Base-by-base conservation (phyloP, 2,888 invertebrate genomes). In the Polydrusus tereticollis region DNA sequence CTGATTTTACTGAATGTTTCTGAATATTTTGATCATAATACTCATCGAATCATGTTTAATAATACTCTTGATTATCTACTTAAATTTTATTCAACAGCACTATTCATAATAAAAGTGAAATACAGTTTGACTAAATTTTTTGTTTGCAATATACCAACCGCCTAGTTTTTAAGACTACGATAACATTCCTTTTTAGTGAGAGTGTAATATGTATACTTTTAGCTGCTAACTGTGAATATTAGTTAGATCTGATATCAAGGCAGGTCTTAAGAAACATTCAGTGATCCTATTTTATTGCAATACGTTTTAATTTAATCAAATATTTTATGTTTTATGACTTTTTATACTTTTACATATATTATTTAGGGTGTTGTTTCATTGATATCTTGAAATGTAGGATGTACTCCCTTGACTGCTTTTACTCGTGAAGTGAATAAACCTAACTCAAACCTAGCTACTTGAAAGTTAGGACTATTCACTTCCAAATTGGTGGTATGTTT, bases 101-200 rank as follows among this genome's bases (percentile, higher is more conserved):
- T 1, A 29, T 26, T 55, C 21, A 47, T n/a, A n/a, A n/a, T n/a
- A n/a, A n/a, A n/a, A n/a, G n/a, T n/a, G n/a, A n/a, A n/a, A n/a
- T n/a, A n/a, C n/a, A n/a, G n/a, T n/a, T n/a, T n/a, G n/a, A n/a
- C n/a, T n/a, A n/a, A n/a, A n/a, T n/a, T n/a, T 47, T 43, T 45
- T 67, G 45, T 36, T 52, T 58, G 60, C 33, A 33, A 45, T 14
- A 41, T 55, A 45, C 58, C 12, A 21, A 63, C 16, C 55, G 16
- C 50, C 14, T 65, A 69, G 62, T 52, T 55, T 68, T 45, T 69
- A 70, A 70, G 69, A 65, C 45, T 66, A 57, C 68, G 64, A 74
- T 77, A 58, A 78, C 79, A 79, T 79, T 79, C 79, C 79, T 77
- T 75, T 69, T 69, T 75, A 79, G 77, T 79, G 77, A 78, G 76